Evolutionary conservation across 92 coral and sea anemone species (phyloP), one percentile per base, ranked within the genome.

Genomic region (Parazoanthus swiftii): DNA sequence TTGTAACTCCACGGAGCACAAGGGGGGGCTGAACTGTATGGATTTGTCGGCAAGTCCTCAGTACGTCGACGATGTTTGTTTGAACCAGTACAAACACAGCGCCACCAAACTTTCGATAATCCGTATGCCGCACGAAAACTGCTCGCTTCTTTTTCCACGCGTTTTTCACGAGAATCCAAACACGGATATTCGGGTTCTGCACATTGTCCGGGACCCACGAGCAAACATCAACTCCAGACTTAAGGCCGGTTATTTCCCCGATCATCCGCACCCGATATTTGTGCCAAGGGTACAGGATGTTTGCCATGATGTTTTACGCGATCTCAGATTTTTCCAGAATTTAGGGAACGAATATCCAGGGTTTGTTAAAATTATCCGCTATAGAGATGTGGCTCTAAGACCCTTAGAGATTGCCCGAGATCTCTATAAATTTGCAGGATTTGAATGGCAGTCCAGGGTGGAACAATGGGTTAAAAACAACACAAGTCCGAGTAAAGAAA

Each of bases 371-470:
- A 38, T 88, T n/a, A 75, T 91, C 56, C 91, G 68, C n/a, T 91
- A 91, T 85, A 85, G 81, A 38, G 91, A 88, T 73, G 42, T 91
- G 42, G 93, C 93, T 26, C 79, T 73, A 6, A 65, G 70, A 1
- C 93, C 93, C 1, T 82, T 91, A 10, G 56, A 77, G 58, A 91
- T 86, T 5, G 91, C 91, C 4, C 81, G 70, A 42, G 86, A 91
- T n/a, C 89, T 91, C 77, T 91, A 91, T 25, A 85, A 88, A 48
- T 91, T 91, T 74, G 93, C 91, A 68, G 93, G 89, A 14, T 91
- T 91, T 80, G 89, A 88, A 42, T 83, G 89, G 89, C 86, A 87
- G 29, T 82, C 88, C n/a, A 79, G 48, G 10, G 74, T 91, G 9
- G 86, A 50, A 18, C n/a, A 81, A 20, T 91, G 93, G 93, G 73